Evolutionary conservation across 1,140 invertebrate species (phyloP).

Genomic region (Lepidurus arcticus): DNA sequence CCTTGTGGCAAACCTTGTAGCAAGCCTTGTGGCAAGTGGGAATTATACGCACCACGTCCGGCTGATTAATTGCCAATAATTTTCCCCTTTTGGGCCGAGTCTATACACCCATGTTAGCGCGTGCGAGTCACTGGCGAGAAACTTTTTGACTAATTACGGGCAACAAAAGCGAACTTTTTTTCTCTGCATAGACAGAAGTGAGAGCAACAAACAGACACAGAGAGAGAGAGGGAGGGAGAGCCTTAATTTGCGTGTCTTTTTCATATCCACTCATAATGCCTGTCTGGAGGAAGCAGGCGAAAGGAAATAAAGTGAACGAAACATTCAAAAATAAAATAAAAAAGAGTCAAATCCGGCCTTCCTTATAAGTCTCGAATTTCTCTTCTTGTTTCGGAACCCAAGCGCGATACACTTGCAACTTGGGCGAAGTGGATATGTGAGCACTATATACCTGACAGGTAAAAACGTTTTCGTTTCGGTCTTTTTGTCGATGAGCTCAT

Average conservation of each 20-base stretch:
- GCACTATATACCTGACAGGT: slow-evolving; percentile 18
- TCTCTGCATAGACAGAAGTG: neutral
- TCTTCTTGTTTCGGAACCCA: slow-evolving; percentile 14
- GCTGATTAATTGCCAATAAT: slow-evolving; percentile 14
- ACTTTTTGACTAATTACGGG: neutral
- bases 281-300: neutral
- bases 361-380: slow-evolving; percentile 22
- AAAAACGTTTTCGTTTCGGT: slow-evolving; percentile 11
- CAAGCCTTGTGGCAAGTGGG: neutral
- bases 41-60: neutral
- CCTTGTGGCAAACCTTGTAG: no score
- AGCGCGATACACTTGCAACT: slow-evolving; percentile 18
- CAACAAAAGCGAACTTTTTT: neutral
- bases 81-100: neutral
- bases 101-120: neutral
- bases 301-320: neutral
- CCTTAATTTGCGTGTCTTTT: slow-evolving; percentile 7
- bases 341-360: neutral
- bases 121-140: neutral
- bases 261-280: slow-evolving; percentile 2
- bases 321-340: neutral
- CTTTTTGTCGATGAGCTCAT: slow-evolving; percentile 18
- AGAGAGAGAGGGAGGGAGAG: neutral
- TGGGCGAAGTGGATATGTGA: slow-evolving; percentile 21
- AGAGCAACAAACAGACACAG: neutral